Evolutionary conservation across 2,113 vertebrate genomes (phyloP), one percentile per base, ranked within the genome.

Genomic region (Cettia cetti): DNA sequence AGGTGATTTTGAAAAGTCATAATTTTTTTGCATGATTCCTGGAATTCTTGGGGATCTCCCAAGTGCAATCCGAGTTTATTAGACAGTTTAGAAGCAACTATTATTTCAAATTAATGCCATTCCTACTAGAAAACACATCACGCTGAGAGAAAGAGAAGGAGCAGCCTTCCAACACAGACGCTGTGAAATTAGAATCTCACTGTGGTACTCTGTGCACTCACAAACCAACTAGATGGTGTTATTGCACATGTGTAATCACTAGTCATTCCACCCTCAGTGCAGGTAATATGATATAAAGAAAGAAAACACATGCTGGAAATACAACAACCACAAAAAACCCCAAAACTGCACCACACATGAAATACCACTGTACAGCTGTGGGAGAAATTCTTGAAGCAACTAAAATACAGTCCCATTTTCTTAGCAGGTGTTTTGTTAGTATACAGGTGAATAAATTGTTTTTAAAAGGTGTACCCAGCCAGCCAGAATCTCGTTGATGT

Each of bases 381-480:
- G 66, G 28, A 94, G 56, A 82, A 76, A 75, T 64, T 59, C 44
- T 66, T 54, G 49, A 12, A 83, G 7, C 9, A 76, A 50, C n/a
- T 84, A 49, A 79, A 95, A 84, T 22, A 72, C 24, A 22, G 35
- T 50, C 66, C 37, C 35, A 18, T 40, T 87, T 93, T 70, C 77
- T 69, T 57, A 76, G 56, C n/a, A 74, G 59, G 37, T 42, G 30
- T 69, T 92, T 93, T 78, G 86, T 96, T 97, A 97, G 88, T 89
- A 92, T 20, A 78, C 45, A 84, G 60, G 65, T 85, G 63, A 89
- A 95, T 72, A 49, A 33, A 82, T 53, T 59, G 37, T 56, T 17
- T 74, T 64, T 10, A 6, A 61, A 64, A 82, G 82, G 30, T 45
- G 15, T 70, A 69, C 39, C 70, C 79, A 74, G 85, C 76, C 72